Conservation (phyloP, 2,797 vertebrate genomes). For the Paedocypris micromegethes region DNA sequence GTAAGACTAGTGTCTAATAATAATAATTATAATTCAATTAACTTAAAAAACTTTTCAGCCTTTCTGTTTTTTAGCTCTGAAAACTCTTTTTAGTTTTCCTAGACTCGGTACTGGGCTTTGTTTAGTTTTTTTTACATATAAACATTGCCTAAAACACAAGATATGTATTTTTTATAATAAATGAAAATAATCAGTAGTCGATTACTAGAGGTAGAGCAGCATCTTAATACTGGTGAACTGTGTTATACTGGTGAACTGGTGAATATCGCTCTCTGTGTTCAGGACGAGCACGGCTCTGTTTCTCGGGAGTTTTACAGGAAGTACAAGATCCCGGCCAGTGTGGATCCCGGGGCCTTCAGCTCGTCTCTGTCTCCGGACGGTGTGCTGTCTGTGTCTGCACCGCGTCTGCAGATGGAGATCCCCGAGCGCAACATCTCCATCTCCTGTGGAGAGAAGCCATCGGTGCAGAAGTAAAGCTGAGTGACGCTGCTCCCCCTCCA, state of each 20-base stretch:
- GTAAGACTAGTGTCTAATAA: no score
- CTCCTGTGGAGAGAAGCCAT: slow-evolving; percentile 68
- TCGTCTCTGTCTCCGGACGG: slow-evolving; percentile 75
- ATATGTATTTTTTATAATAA: no score
- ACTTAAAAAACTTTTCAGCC: no score
- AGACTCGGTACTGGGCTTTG: no score
- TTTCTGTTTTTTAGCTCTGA: no score
- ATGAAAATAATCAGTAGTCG: no score
- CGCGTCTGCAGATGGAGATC: slow-evolving; percentile 61
- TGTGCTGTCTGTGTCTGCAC: slow-evolving; percentile 70
- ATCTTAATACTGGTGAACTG: background rate
- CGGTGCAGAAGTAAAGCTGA: slow-evolving; percentile 63
- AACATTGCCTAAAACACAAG: no score
- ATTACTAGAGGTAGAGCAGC: no score
- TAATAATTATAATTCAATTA: no score
- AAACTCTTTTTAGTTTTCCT: no score
- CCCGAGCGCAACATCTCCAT: slow-evolving; percentile 72
- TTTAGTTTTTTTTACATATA: no score
- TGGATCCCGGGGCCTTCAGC: slow-evolving; percentile 73
- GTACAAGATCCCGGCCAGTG: slow-evolving; percentile 71
- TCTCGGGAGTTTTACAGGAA: slow-evolving; percentile 76
- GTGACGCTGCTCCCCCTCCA: background rate
- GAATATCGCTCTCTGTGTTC: background rate
- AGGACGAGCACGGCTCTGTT: slow-evolving; percentile 76
- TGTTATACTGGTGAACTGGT: background rate